Percentiles rank a stretch among this genome's conserved stretches.
phyloP scores from a whole-genome alignment of 2,888 invertebrate species.

The Onthophagus sagittarius region DNA sequence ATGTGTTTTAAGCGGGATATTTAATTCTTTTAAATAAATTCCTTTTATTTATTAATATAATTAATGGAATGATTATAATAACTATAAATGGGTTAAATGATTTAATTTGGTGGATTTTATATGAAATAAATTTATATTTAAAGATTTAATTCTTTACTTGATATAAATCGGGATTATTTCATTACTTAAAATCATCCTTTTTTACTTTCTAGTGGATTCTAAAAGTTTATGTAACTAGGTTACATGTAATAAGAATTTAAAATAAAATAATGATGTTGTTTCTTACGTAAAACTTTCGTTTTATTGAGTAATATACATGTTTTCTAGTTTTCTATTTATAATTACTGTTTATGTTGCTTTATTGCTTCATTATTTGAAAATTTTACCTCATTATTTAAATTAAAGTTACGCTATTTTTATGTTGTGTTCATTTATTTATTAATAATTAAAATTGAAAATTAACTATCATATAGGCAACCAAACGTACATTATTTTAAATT shows the following conservation, averaged over 20 bases:
- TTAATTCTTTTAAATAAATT: neutral
- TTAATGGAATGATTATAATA: neutral
- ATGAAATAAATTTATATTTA: too few relatives aligned
- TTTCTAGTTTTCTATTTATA: neutral
- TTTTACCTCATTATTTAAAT: too few relatives aligned
- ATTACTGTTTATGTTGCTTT: too few relatives aligned
- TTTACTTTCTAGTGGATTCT: neutral
- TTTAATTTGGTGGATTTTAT: too few relatives aligned
- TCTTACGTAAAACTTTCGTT: neutral
- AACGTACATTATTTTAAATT: too few relatives aligned
- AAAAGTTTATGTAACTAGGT: neutral
- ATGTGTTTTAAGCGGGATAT: conserved; percentile 12
- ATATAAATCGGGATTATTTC: neutral
- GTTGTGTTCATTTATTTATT: too few relatives aligned
- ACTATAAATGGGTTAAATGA: neutral
- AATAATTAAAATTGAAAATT: too few relatives aligned
- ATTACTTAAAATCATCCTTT: neutral
- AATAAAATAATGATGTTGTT: neutral
- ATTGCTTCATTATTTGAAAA: too few relatives aligned
- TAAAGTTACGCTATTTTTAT: too few relatives aligned
- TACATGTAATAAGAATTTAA: neutral
- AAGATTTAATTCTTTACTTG: neutral
- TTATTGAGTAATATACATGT: neutral
- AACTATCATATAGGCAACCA: too few relatives aligned
- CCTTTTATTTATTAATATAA: neutral